A percentile compares a stretch with the other conserved stretches of the same genome.
Conservation (phyloP, 2,113 vertebrate genomes). For the Archilochus colubris region DNA sequence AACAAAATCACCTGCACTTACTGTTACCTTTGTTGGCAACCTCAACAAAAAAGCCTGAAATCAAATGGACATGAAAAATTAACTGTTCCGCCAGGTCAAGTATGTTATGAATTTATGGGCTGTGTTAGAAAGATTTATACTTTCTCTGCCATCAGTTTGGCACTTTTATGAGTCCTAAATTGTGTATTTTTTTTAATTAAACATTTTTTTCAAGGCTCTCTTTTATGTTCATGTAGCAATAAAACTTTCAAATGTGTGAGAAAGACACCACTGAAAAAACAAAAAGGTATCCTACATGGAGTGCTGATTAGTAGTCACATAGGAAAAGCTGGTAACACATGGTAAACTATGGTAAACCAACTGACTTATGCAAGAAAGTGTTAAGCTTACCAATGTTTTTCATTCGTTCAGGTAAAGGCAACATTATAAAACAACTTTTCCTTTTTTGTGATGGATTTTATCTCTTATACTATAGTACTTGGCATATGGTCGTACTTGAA, state of each 20-base stretch:
- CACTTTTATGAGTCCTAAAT: slow-evolving; percentile 31
- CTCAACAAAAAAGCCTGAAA: background rate
- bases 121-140: background rate
- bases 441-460: background rate
- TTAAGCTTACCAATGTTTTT: background rate
- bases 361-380: background rate
- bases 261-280: background rate
- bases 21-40: background rate
- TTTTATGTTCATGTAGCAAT: background rate
- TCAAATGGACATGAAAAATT: slow-evolving; percentile 19
- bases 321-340: background rate
- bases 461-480: background rate
- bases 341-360: background rate
- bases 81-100: background rate
- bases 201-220: slow-evolving; percentile 22
- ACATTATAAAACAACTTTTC: background rate
- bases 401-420: background rate
- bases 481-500: background rate
- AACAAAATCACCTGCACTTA: slow-evolving; percentile 24
- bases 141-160: background rate
- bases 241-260: background rate
- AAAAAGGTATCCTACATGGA: background rate
- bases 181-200: slow-evolving; percentile 15
- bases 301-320: background rate
- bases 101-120: background rate